A percentile compares a stretch with the other conserved stretches of the same genome.
Evolutionary conservation across 2,888 invertebrate genomes (phyloP).

Genomic region (Norana najaformis): DNA sequence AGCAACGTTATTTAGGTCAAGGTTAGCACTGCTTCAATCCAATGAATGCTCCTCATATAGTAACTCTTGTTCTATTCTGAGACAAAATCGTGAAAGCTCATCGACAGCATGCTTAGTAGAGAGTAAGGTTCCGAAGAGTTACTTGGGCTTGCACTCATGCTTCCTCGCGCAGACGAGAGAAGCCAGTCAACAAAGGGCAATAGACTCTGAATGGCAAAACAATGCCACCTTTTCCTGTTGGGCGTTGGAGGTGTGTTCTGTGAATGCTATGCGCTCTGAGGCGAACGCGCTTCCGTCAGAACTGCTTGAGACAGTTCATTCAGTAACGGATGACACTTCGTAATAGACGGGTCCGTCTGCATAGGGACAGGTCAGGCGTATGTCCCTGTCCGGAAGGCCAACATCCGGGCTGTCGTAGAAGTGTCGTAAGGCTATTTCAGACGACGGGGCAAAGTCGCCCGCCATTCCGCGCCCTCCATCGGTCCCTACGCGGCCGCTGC

Average conservation of each 20-base stretch:
- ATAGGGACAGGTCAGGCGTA: neutral
- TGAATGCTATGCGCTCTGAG: neutral
- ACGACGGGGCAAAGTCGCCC: neutral
- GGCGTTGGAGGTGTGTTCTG: no score
- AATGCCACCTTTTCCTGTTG: neutral
- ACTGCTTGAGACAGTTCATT: neutral
- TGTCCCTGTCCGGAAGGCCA: neutral
- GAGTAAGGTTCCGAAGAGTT: neutral
- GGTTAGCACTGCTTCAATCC: neutral
- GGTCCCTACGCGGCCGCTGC: neutral
- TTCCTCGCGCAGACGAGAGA: neutral
- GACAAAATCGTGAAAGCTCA: no score
- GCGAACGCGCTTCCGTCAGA: neutral
- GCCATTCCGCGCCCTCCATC: neutral
- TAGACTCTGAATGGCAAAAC: neutral
- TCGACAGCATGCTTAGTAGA: no score
- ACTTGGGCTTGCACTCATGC: neutral
- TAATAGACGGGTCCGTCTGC: slow-evolving; percentile 10
- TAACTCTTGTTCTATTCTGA: neutral
- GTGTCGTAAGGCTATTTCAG: neutral
- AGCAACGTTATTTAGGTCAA: neutral
- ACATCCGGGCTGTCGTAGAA: slow-evolving; percentile 3
- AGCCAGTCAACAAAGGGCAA: neutral
- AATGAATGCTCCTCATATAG: neutral
- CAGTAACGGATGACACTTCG: neutral